phyloP scores from a whole-genome alignment of 2,113 vertebrate genomes.

The Butorides virescens region DNA sequence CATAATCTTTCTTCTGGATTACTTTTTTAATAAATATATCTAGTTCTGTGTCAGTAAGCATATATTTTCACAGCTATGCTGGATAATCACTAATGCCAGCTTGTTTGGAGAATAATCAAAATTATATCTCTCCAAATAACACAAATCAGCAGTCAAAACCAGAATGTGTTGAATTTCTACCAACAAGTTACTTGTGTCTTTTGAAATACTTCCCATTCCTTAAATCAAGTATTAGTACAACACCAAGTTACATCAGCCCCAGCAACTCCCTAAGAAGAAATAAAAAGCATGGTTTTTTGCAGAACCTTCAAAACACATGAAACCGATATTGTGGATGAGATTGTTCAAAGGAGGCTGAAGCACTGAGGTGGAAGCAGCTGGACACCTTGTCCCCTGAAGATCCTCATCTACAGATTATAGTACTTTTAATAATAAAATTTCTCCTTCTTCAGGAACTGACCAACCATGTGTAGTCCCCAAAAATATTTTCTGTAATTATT shows the following conservation, averaged over 20 bases:
- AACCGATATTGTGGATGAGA: background rate
- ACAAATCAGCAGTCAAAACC: background rate
- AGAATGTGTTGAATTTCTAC: background rate
- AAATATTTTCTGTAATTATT: background rate
- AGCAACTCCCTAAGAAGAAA: background rate
- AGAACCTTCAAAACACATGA: background rate
- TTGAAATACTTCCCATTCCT: background rate
- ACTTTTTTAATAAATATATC: background rate
- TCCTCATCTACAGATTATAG: background rate
- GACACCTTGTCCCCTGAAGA: background rate
- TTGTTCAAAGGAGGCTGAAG: background rate
- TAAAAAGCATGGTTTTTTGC: background rate
- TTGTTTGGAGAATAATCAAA: constrained; percentile 8
- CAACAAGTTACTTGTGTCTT: background rate
- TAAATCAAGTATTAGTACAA: background rate
- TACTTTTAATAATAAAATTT: background rate
- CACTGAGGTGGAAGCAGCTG: background rate
- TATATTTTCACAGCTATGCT: background rate
- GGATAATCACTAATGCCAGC: background rate
- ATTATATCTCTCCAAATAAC: background rate
- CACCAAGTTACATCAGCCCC: background rate
- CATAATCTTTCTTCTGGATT: background rate
- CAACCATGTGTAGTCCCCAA: background rate
- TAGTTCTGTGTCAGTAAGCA: background rate
- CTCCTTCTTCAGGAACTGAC: background rate